phyloP scores from a whole-genome alignment of 1,140 invertebrate species.

The Drosophila melanogaster region DNA sequence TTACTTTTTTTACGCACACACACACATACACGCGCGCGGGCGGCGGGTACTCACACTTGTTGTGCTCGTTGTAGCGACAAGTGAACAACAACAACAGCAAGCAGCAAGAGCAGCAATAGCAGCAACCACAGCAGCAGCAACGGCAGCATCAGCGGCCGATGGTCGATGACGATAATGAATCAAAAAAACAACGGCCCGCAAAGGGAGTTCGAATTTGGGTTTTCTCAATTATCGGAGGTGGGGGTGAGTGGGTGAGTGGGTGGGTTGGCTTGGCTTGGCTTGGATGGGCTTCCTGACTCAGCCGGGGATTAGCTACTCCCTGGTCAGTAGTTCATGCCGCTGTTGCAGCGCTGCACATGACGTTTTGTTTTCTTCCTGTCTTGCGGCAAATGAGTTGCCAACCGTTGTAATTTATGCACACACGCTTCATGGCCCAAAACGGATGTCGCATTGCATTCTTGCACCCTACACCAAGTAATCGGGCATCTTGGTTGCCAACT shows the following conservation, averaged over 20 bases:
- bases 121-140: background rate
- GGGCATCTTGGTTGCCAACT: background rate
- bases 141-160: conserved; percentile 1
- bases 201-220: background rate
- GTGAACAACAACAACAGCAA: background rate
- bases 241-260: too few species aligned
- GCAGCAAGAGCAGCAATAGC: background rate
- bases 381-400: conserved; percentile 28
- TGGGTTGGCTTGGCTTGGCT: too few species aligned
- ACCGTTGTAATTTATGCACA: conserved; percentile 61
- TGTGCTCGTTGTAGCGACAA: background rate
- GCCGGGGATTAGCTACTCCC: background rate
- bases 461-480: background rate
- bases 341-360: background rate
- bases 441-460: conserved; percentile 63
- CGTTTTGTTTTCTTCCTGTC: conserved; percentile 40
- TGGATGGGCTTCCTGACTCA: background rate
- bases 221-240: background rate
- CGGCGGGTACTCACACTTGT: background rate
- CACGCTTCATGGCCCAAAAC: conserved; percentile 64
- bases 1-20: conserved; percentile 13
- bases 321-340: too few species aligned
- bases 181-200: background rate
- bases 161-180: conserved; percentile 3
- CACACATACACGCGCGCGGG: too few species aligned